phyloP scores from a whole-genome alignment of 2,888 invertebrate genomes.

The Euzetes globulus region DNA sequence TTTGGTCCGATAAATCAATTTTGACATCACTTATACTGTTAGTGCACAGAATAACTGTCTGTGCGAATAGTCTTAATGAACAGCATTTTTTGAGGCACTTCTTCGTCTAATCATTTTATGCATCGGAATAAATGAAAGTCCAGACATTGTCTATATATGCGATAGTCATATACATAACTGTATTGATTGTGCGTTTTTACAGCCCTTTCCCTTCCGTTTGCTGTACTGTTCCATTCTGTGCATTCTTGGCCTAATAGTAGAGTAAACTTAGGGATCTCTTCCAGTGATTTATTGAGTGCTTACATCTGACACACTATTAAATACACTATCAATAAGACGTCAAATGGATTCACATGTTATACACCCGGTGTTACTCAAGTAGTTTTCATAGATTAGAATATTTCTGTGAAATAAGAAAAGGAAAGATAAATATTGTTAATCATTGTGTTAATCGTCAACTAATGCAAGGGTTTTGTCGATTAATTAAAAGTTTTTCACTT shows the following conservation, averaged over 20 bases:
- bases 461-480: background rate
- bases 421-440: background rate
- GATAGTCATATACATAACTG: background rate
- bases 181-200: background rate
- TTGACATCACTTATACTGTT: background rate
- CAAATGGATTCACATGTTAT: constrained; percentile 13
- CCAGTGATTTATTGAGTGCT: constrained; percentile 10
- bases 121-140: background rate
- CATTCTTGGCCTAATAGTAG: background rate
- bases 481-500: background rate
- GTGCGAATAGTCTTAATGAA: background rate
- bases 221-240: background rate
- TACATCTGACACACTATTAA: constrained; percentile 8
- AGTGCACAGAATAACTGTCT: background rate
- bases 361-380: background rate
- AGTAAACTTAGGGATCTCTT: background rate
- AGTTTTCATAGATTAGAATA: background rate
- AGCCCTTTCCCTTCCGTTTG: background rate
- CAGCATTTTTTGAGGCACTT: background rate
- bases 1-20: background rate
- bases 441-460: background rate
- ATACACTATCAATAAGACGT: constrained; percentile 14
- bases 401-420: background rate
- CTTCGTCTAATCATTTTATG: constrained; percentile 7
- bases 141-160: background rate